Evolutionary conservation across 2,113 vertebrate species (phyloP).

Genomic region (Trogon surrucura): DNA sequence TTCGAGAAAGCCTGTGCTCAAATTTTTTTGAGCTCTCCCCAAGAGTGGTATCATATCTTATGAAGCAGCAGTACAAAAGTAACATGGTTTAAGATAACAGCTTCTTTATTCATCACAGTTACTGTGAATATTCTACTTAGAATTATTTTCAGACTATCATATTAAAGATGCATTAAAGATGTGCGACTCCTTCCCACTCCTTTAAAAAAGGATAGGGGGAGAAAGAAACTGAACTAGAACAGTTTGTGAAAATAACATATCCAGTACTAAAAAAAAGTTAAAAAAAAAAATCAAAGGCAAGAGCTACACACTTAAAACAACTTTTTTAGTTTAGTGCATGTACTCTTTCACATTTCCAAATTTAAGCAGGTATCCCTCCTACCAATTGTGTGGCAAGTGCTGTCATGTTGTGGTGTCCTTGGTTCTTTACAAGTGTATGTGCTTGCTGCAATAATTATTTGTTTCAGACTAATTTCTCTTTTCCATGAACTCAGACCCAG

Average conservation of each 20-base stretch:
- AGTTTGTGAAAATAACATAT: not conserved
- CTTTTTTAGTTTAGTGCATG: not conserved
- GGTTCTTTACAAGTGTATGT: not conserved
- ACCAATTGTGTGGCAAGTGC: not conserved
- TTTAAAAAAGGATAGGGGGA: not conserved
- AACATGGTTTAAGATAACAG: not conserved
- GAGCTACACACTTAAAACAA: not conserved
- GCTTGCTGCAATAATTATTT: not conserved
- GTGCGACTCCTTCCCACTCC: not conserved
- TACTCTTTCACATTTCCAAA: not conserved
- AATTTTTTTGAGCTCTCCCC: not conserved
- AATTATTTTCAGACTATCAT: slow-evolving; percentile 39
- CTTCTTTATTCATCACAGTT: not conserved
- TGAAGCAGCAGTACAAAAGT: not conserved
- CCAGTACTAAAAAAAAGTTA: not conserved
- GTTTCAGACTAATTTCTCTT: not conserved
- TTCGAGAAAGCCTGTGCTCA: not conserved
- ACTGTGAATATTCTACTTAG: not conserved
- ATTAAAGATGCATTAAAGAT: slow-evolving; percentile 15
- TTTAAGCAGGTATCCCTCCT: slow-evolving; percentile 26
- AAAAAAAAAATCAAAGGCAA: not conserved
- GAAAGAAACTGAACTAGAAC: slow-evolving; percentile 2
- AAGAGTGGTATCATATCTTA: not conserved
- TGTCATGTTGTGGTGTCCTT: not conserved
- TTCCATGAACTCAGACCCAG: not conserved